Evolutionary conservation across 2,113 vertebrate genomes (phyloP), one percentile per base, ranked within the genome.

Genomic region (Python bivittatus): DNA sequence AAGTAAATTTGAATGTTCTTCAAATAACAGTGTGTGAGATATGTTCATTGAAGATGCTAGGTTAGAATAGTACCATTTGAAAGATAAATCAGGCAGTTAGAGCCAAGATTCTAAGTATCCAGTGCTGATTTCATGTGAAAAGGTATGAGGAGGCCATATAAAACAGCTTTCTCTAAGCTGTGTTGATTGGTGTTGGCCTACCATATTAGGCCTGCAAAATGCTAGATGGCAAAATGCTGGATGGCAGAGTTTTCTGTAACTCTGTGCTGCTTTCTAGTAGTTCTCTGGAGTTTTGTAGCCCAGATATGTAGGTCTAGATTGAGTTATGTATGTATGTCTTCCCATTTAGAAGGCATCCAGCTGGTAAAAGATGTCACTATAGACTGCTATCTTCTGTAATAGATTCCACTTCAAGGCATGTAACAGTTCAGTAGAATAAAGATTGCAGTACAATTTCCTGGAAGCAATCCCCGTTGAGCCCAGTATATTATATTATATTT

Each of bases 1-100:
- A 84, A 94, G 91, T 88, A 93, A 94, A 94, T 93, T 92, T 2
- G 25, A 96, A 91, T 88, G 52, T 13, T 88, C 89, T 84, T 94
- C 88, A 54, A 54, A 64, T 89, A 92, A 68, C 86, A 94, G 25
- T 22, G 15, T 33, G 85, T 68, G 85, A 88, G 29, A 53, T 29
- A 52, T 17, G 33, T 54, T 27, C 10, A 60, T 8, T 22, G 44
- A n/a, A 58, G 52, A 84, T 89, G 29, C 27, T 88, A 25, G 29
- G 23, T 52, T 38, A 33, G 29, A 88, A 12, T 87, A 58, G 25
- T 44, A 64, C 91, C 33, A 20, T 11, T 23, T 38, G 0, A 1
- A n/a, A 86, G 57, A 38, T 84, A 22, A 1, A n/a, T 1, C 13
- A 56, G 44, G 25, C 48, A 61, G 22, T 83, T 61, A 25, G 29